Percentiles rank a stretch among this genome's conserved stretches.
These are phyloP conservation scores for Caracal caracal DNA, from an alignment of 2,113 vertebrate species.

Conservation along the genomic window DNA sequence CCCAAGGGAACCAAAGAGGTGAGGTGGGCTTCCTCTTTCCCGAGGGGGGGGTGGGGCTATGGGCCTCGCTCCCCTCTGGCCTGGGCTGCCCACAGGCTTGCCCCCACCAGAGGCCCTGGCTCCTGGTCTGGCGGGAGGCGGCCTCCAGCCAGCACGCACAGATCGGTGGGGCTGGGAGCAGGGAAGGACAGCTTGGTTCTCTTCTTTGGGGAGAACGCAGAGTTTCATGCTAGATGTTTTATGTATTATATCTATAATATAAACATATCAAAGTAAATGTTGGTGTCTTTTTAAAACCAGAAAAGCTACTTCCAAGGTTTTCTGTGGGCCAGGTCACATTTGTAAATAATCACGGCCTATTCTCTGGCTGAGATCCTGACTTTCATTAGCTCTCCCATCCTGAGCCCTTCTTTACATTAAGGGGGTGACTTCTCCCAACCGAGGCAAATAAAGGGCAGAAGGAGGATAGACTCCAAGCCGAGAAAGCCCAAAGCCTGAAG, in stretches of 20 bases:
- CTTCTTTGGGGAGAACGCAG: constrained; percentile 43
- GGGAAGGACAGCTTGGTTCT: constrained; percentile 56
- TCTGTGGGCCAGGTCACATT: constrained; percentile 75
- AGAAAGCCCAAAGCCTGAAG: background rate
- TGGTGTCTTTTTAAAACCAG: constrained; percentile 75
- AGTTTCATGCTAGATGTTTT: constrained; percentile 67
- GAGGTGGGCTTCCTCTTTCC: constrained; percentile 35
- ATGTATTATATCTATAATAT: constrained; percentile 80
- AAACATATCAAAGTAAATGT: constrained; percentile 75
- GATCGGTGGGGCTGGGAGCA: constrained; percentile 29
- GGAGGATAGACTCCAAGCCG: background rate
- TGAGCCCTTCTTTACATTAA: constrained; percentile 1
- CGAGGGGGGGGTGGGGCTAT: background rate
- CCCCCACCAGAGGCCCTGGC: constrained; percentile 49
- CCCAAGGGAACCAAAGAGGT: constrained; percentile 54
- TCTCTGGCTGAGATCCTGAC: constrained; percentile 51
- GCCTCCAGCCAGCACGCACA: constrained; percentile 24
- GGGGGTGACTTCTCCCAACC: background rate
- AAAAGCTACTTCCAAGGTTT: constrained; percentile 73
- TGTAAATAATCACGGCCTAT: constrained; percentile 83
- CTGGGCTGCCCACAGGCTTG: background rate
- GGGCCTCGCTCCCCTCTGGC: background rate
- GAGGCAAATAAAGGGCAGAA: background rate
- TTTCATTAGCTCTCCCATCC: constrained; percentile 23
- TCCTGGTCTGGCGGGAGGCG: constrained; percentile 44